Evolutionary conservation across 2,797 vertebrate genomes (phyloP), one percentile per base, ranked within the genome.

Genomic region (Megaceryle alcyon): DNA sequence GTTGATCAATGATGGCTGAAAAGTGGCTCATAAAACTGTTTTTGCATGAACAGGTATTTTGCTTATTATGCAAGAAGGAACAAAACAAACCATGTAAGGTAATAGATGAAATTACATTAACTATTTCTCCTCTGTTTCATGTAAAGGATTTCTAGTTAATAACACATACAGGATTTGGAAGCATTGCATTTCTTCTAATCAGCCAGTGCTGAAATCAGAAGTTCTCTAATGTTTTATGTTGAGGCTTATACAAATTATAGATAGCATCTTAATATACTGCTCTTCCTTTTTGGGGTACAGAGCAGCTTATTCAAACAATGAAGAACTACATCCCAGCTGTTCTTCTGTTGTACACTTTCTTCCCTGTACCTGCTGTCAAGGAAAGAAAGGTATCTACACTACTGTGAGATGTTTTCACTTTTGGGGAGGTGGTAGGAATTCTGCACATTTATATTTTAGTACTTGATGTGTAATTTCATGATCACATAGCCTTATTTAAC

Each of bases 1-100:
- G 59, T 60, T 23, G 18, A 65, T 96, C 87, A 96, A 5, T 14
- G 28, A 51, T 49, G 41, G 33, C 25, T 92, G 91, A 85, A 85
- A 89, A 94, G 35, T 82, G 61, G 49, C 56, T 92, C 71, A 64
- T 70, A 78, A 75, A 81, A 49, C n/a, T 86, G 66, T 44, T 92
- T 92, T 82, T 82, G 66, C 33, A 46, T 70, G 78, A 95, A 77
- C 5, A 44, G 33, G 3, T 26, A 53, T 89, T 93, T 88, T 83
- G 10, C 28, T 66, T 72, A 63, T 63, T 48, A 15, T 75, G 20
- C 51, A 59, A 49, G 46, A 76, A 86, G 13, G 64, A 88, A 49
- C 6, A 76, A 75, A 83, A 29, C 21, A 61, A 75, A 61, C 64
- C 2, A 1, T 48, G 8, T 28, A 68, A 75, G 18, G 14, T 65